Percentiles rank a stretch among this genome's conserved stretches.
Evolutionary conservation across 1,140 invertebrate genomes (phyloP).

Genomic region (Scaptodrosophila lebanonensis): DNA sequence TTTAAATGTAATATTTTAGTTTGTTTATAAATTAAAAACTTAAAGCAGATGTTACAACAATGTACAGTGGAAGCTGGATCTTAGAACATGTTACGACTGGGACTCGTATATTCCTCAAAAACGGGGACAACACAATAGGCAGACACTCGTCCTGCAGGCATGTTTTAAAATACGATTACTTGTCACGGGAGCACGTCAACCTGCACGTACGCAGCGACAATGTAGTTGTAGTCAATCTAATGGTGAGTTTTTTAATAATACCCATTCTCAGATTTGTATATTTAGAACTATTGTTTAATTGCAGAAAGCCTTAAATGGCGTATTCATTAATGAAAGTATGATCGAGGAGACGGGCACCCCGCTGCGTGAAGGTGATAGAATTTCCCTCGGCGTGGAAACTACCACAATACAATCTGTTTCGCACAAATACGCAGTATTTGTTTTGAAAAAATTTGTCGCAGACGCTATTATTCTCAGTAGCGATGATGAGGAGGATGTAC

Average conservation of each 20-base stretch:
- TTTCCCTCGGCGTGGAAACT: conserved; percentile 38
- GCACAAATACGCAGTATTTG: conserved; percentile 25
- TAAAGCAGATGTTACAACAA: too few species aligned
- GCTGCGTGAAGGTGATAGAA: conserved; percentile 13
- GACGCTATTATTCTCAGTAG: too few species aligned
- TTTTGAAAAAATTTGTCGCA: conserved; percentile 28
- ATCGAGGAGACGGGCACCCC: not conserved
- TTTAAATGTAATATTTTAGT: too few species aligned
- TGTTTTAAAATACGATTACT: conserved; percentile 22
- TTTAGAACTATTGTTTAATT: not conserved
- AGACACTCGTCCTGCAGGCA: conserved; percentile 45
- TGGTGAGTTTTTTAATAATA: conserved; percentile 21
- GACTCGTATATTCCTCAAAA: conserved; percentile 15
- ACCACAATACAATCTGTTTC: not conserved
- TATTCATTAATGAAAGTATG: conserved; percentile 27
- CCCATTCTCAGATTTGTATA: not conserved
- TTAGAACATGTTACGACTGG: conserved; percentile 34
- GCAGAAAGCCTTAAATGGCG: conserved; percentile 41
- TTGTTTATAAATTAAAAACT: too few species aligned
- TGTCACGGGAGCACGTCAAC: conserved; percentile 45
- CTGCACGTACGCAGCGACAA: conserved; percentile 16
- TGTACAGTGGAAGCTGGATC: conserved; percentile 18
- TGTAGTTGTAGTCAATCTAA: conserved; percentile 9
- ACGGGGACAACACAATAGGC: conserved; percentile 34
- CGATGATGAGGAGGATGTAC: too few species aligned